Evolutionary conservation across 1,140 invertebrate species (phyloP).

Genomic region (Habropoda laboriosa): DNA sequence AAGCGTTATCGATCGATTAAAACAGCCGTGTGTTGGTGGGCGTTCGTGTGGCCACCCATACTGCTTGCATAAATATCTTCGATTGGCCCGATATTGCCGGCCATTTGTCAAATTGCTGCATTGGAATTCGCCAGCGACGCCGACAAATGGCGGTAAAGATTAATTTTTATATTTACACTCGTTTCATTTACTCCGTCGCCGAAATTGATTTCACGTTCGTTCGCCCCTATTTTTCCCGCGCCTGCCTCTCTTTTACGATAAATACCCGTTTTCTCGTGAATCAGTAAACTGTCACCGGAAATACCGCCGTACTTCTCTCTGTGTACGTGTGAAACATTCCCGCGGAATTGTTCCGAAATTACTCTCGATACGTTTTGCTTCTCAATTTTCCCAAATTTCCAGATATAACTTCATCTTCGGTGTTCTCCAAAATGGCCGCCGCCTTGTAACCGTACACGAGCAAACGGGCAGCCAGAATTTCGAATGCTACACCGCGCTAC

Average conservation of each 20-base stretch:
- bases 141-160: slow-evolving; percentile 26
- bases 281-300: slow-evolving; percentile 10
- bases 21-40: background rate
- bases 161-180: slow-evolving; percentile 14
- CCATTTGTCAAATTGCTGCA: slow-evolving; percentile 34
- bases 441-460: too few relatives aligned
- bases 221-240: too few relatives aligned
- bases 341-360: slow-evolving; percentile 4
- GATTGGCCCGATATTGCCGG: slow-evolving; percentile 34
- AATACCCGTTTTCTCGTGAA: background rate
- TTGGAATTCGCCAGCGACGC: background rate
- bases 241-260: background rate
- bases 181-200: slow-evolving; percentile 8
- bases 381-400: too few relatives aligned
- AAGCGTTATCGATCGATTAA: slow-evolving; percentile 35
- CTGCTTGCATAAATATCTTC: slow-evolving; percentile 48
- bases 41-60: too few relatives aligned
- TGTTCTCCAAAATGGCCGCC: too few relatives aligned
- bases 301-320: background rate
- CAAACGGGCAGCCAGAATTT: too few relatives aligned
- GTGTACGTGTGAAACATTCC: background rate
- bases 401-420: too few relatives aligned
- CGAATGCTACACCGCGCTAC: too few relatives aligned
- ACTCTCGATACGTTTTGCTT: too few relatives aligned
- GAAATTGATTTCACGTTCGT: slow-evolving; percentile 2